Evolutionary conservation across 2,113 vertebrate species (phyloP).

Genomic region (Etheostoma cragini): DNA sequence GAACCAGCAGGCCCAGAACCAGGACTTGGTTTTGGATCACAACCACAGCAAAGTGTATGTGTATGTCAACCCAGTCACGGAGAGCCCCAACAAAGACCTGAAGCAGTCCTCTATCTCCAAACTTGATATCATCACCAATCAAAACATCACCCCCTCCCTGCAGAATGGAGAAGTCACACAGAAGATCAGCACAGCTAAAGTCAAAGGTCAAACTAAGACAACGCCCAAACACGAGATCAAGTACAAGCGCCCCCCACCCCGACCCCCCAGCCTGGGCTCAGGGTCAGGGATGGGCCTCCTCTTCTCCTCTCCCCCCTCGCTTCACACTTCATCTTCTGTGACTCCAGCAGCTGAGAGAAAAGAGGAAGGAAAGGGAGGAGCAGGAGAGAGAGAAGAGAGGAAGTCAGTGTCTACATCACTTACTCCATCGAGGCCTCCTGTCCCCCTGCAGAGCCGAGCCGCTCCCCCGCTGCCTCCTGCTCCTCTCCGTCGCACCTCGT

Average conservation of each 20-base stretch:
- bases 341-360: slow-evolving; percentile 55
- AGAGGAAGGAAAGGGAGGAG: slow-evolving; percentile 74
- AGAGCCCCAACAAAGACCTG: slow-evolving; percentile 72
- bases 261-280: slow-evolving; percentile 73
- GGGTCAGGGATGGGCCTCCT: slow-evolving; percentile 60
- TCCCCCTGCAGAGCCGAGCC: slow-evolving; percentile 54
- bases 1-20: slow-evolving; percentile 73
- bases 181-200: slow-evolving; percentile 27
- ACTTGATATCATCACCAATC: slow-evolving; percentile 5
- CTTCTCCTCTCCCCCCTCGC: slow-evolving; percentile 29
- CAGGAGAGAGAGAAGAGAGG: slow-evolving; percentile 55
- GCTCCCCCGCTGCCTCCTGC: slow-evolving; percentile 67
- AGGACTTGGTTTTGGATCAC: slow-evolving; percentile 44
- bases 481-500: slow-evolving; percentile 59
- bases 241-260: slow-evolving; percentile 84
- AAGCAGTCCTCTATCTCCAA: slow-evolving; percentile 48
- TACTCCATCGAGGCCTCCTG: slow-evolving; percentile 62
- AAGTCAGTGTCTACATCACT: slow-evolving; percentile 56
- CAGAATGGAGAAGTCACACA: slow-evolving; percentile 63
- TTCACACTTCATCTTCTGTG: slow-evolving; percentile 5
- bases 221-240: slow-evolving; percentile 62
- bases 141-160: slow-evolving; percentile 20
- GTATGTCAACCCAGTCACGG: slow-evolving; percentile 92
- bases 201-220: slow-evolving; percentile 61
- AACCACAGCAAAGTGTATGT: slow-evolving; percentile 78